These are phyloP conservation scores for Deilephila elpenor DNA, from an alignment of 2,888 invertebrate genomes.

Conservation along the genomic window DNA sequence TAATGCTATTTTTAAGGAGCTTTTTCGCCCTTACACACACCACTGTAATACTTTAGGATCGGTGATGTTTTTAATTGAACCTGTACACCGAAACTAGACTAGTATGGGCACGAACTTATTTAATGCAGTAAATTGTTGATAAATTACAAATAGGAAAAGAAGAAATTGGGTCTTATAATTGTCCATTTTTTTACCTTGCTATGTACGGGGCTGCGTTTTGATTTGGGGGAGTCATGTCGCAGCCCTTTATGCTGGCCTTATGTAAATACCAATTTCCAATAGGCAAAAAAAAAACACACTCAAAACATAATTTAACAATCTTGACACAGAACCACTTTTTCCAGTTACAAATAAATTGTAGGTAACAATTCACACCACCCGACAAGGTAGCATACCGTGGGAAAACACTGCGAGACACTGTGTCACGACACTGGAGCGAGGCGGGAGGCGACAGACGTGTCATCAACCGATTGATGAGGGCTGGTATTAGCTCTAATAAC, in stretches of 20 bases:
- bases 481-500: neutral
- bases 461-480: neutral
- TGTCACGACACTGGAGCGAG: neutral
- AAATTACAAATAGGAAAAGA: too few species aligned
- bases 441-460: neutral
- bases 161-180: too few species aligned
- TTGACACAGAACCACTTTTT: neutral
- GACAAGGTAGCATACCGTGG: neutral
- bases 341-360: neutral
- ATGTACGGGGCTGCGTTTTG: too few species aligned
- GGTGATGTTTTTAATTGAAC: too few species aligned
- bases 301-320: neutral
- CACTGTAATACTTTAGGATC: too few species aligned
- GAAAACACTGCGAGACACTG: constrained; percentile 5
- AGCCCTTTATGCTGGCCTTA: too few species aligned
- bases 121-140: too few species aligned
- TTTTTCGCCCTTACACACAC: neutral
- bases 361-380: neutral
- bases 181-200: too few species aligned
- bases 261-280: too few species aligned
- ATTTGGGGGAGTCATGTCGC: too few species aligned
- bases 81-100: too few species aligned
- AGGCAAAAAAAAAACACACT: neutral
- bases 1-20: neutral
- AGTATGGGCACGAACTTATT: too few species aligned